A percentile compares a stretch with the other conserved stretches of the same genome.
Conservation (phyloP, 2,797 vertebrate species). For the Geotrypetes seraphini region DNA sequence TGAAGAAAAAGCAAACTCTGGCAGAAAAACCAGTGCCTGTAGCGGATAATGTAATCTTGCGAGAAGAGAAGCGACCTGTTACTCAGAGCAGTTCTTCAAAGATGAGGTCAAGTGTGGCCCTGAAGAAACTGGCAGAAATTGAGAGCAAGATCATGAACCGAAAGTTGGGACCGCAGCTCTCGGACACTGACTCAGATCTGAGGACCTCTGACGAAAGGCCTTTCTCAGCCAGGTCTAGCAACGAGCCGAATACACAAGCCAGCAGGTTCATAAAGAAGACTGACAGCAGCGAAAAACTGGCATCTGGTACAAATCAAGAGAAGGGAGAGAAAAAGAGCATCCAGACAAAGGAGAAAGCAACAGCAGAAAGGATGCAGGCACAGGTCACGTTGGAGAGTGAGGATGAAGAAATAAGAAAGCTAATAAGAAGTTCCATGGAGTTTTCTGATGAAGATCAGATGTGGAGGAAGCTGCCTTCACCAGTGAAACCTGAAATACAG, state of each 20-base stretch:
- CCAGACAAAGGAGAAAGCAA: neutral
- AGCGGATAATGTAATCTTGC: rapidly evolving
- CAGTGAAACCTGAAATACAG: too few species aligned
- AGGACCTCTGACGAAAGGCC: neutral
- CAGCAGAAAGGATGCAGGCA: neutral
- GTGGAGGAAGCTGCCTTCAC: neutral
- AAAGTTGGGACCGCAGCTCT: neutral
- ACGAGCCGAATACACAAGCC: neutral
- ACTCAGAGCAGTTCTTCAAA: neutral
- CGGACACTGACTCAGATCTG: neutral
- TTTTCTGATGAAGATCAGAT: constrained; percentile 25
- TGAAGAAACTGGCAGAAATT: constrained; percentile 52
- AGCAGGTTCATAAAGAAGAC: constrained; percentile 53
- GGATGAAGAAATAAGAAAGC: constrained; percentile 54
- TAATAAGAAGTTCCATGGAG: constrained; percentile 42
- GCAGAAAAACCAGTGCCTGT: neutral
- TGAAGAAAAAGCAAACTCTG: constrained; percentile 42
- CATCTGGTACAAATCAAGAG: rapidly evolving
- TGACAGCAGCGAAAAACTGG: rapidly evolving
- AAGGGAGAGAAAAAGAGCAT: neutral
- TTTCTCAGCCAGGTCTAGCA: constrained; percentile 14
- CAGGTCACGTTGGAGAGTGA: constrained; percentile 55
- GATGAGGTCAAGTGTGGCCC: neutral
- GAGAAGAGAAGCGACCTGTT: rapidly evolving
- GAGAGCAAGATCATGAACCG: constrained; percentile 51